Evolutionary conservation across 2,888 invertebrate species (phyloP), one percentile per base, ranked within the genome.

Genomic region (Corbicula japonica): DNA sequence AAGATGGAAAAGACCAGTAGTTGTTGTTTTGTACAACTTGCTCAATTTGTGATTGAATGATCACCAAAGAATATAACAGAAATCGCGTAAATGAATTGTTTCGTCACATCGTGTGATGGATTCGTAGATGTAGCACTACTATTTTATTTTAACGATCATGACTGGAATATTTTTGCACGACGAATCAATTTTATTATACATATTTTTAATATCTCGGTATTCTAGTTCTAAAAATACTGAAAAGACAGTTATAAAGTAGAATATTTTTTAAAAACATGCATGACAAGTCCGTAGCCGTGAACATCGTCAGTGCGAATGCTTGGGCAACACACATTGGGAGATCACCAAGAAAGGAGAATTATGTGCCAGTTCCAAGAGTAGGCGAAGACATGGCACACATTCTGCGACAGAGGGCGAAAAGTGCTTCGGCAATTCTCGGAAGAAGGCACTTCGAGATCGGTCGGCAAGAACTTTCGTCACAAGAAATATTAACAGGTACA

Each of bases 311-410:
- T 23, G 72, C 63, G 5, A 72, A 72, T 26, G 34, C 63, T 15
- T 72, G 72, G 72, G 63, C 48, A 1, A 56, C 72, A 26, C 23
- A 63, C 15, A 63, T 65, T 18, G 56, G 35, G 30, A 48, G 50
- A 6, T 34, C 58, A 35, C 58, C 58, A 21, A 58, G 58, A 58
- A 3, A 6, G 5, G 34, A 35, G 1, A 21, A n/a, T 6, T 35
- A 34, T 12, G 23, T 6, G 3, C 12, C 15, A 23, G 28, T 23
- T 1, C 10, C 48, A 18, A n/a, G 12, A 12, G 10, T 32, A 23
- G 8, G 6, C 46, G 30, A 48, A 0, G 21, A 48, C 1, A 32
- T 48, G 50, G 32, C 32, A 48, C n/a, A 18, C 12, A 26, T 8
- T 10, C 5, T 56, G 30, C 15, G 21, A 18, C 41, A 38, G 8